phyloP scores from a whole-genome alignment of 1,140 invertebrate species.

The Microplitis mediator region DNA sequence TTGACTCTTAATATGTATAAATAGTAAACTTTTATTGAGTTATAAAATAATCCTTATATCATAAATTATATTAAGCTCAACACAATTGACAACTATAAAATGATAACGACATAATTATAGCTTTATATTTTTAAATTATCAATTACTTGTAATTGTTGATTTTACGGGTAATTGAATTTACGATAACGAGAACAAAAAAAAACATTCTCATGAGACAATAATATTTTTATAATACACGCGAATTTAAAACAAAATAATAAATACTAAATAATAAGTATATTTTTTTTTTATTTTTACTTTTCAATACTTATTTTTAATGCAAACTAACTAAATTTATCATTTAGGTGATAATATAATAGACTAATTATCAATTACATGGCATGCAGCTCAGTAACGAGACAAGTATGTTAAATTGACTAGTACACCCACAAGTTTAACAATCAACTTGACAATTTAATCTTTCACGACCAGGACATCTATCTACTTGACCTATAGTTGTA shows the following conservation, averaged over 20 bases:
- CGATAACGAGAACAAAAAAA: neutral
- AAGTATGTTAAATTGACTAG: slow-evolving; percentile 27
- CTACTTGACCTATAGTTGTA: neutral
- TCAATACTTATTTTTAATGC: neutral
- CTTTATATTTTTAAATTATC: neutral
- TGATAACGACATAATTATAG: neutral
- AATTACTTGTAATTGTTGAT: neutral
- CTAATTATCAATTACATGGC: slow-evolving; percentile 30
- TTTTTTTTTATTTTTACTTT: no score
- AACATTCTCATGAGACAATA: neutral
- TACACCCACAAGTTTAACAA: slow-evolving; percentile 25
- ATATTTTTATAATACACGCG: no score
- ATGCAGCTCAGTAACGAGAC: slow-evolving; percentile 25
- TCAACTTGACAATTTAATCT: slow-evolving; percentile 22
- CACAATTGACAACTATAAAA: neutral
- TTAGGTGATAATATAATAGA: neutral
- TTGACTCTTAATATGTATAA: no score
- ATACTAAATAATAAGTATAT: no score
- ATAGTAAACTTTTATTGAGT: neutral
- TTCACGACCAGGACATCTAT: slow-evolving; percentile 29
- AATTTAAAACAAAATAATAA: neutral
- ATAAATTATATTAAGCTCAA: neutral
- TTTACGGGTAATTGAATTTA: neutral
- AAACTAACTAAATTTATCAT: neutral
- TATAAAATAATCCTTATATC: neutral